Evolutionary conservation across 2,113 vertebrate genomes (phyloP), one percentile per base, ranked within the genome.

Genomic region (Melanerpes aurifrons): DNA sequence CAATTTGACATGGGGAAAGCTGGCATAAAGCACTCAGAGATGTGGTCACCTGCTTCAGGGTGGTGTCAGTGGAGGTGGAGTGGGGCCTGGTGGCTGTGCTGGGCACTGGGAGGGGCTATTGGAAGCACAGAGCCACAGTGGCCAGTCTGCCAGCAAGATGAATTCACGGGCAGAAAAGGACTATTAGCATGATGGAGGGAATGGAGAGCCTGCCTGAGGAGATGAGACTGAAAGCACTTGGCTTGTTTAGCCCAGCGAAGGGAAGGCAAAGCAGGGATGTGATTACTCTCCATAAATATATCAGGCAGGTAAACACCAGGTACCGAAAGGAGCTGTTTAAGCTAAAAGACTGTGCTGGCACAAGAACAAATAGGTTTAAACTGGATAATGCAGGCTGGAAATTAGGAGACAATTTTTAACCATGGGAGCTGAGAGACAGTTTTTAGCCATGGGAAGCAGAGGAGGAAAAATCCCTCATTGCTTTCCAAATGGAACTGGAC

Each of bases 321-420:
- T 93, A 95, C 25, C 40, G 86, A 95, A 94, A 96, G 64, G 88
- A 96, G 62, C 62, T 70, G 35, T 95, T 96, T 92, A 95, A 92
- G 70, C 35, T 82, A 87, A 95, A 95, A 94, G 89, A 79, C 89
- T 82, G 56, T 35, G 62, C 74, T 94, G 91, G 92, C 92, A 67
- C 57, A 35, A 67, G 86, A 87, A 79, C 92, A 96, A 94, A 96
- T 92, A 69, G 45, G 63, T 66, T 92, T 94, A 79, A 94, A 89
- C 90, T 82, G 71, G 90, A 74, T 94, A 86, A 89, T 59, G 77
- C 50, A 82, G 70, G 77, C 77, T 96, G 89, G 92, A 90, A 96
- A 95, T 82, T 74, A 90, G 83, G 56, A 93, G 74, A 71, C 48
- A n/a, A 58, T 86, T 93, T 93, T 93, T 75, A 91, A 90, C 79